A percentile compares a stretch with the other conserved stretches of the same genome.
phyloP scores from a whole-genome alignment of 2,888 invertebrate genomes.

The Embidobia sp. region DNA sequence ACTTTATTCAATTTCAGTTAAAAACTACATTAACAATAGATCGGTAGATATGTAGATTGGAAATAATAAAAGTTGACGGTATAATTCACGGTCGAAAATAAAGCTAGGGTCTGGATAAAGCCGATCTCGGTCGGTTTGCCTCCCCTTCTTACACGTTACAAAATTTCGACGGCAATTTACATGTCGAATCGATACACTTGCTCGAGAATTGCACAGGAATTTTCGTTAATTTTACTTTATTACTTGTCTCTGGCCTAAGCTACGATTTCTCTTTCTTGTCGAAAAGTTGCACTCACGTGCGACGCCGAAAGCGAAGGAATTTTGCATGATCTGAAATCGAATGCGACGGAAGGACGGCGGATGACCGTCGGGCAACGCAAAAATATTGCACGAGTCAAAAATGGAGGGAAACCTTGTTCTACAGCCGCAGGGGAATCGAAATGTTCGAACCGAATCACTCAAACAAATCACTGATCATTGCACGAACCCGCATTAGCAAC shows the following conservation, averaged over 20 bases:
- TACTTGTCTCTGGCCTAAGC: conserved; percentile 34
- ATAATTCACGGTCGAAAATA: conserved; percentile 45
- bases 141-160: conserved; percentile 38
- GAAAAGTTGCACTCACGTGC: conserved; percentile 30
- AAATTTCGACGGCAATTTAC: conserved; percentile 42
- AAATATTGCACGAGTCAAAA: conserved; percentile 51
- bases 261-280: conserved; percentile 20
- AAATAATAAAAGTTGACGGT: conserved; percentile 70
- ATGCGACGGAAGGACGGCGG: not conserved
- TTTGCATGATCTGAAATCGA: conserved; percentile 16
- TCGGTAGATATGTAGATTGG: conserved; percentile 80
- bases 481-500: conserved; percentile 74
- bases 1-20: conserved; percentile 80
- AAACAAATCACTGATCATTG: conserved; percentile 71
- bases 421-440: conserved; percentile 23
- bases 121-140: conserved; percentile 40
- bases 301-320: conserved; percentile 50
- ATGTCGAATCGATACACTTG: conserved; percentile 29
- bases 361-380: conserved; percentile 18
- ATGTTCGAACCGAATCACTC: conserved; percentile 24
- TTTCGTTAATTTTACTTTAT: conserved; percentile 17
- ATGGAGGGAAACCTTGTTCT: conserved; percentile 50
- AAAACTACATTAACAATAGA: conserved; percentile 81
- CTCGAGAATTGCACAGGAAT: conserved; percentile 34
- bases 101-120: conserved; percentile 37